Evolutionary conservation across 2,113 vertebrate species (phyloP).

Genomic region (Eira barbara): DNA sequence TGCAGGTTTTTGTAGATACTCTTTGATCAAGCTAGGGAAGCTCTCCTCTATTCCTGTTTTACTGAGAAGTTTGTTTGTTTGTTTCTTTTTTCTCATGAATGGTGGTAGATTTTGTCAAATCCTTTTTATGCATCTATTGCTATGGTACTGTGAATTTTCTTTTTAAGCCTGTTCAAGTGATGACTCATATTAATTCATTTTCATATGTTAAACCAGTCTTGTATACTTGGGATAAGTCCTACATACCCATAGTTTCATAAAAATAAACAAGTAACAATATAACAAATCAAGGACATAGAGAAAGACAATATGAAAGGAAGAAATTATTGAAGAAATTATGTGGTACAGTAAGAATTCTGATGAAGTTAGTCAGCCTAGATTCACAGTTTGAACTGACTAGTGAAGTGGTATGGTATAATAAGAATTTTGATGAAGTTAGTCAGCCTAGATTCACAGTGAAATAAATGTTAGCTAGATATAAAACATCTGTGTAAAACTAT

Average conservation of each 20-base stretch:
- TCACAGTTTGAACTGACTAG: background rate
- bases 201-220: background rate
- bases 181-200: background rate
- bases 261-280: background rate
- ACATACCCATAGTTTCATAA: background rate
- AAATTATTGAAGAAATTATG: background rate
- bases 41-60: background rate
- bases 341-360: background rate
- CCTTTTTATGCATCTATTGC: background rate
- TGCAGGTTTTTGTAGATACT: background rate
- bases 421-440: background rate
- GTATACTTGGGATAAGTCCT: background rate
- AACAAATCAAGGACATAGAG: background rate
- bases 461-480: background rate
- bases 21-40: background rate
- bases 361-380: background rate
- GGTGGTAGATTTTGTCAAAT: background rate
- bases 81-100: background rate
- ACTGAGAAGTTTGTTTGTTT: background rate
- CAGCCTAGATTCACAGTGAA: background rate
- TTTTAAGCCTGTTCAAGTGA: background rate
- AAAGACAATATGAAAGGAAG: background rate
- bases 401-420: background rate
- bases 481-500: background rate
- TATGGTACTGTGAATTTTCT: background rate